Conservation (phyloP, 2,888 invertebrate genomes). For the Chorisops tibialis region DNA sequence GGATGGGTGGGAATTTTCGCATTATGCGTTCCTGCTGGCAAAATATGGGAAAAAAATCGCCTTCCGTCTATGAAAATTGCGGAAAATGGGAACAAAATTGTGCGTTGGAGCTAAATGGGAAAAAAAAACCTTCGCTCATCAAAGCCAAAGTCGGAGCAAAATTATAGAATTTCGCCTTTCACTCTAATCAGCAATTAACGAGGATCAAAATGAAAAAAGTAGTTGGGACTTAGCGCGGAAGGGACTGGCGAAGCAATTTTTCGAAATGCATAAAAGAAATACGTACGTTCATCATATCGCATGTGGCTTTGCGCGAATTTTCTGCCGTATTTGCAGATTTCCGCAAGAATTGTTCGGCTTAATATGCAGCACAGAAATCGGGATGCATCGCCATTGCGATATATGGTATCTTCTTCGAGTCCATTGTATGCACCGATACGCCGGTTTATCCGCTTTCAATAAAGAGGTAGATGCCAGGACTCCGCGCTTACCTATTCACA, state of each 20-base stretch:
- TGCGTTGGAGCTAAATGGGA: neutral
- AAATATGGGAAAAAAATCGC: constrained; percentile 16
- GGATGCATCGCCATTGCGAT: too few species aligned
- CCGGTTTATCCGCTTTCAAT: too few species aligned
- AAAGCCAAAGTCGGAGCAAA: constrained; percentile 11
- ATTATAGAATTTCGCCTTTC: constrained; percentile 10
- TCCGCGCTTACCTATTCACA: too few species aligned
- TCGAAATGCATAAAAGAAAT: neutral
- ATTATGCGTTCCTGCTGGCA: constrained; percentile 20
- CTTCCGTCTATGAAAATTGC: constrained; percentile 3
- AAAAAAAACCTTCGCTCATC: constrained; percentile 5
- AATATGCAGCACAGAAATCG: too few species aligned
- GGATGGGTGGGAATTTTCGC: constrained; percentile 18
- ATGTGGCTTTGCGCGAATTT: neutral
- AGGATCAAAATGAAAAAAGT: constrained; percentile 7
- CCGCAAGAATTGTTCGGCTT: too few species aligned
- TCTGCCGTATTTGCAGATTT: constrained; percentile 10
- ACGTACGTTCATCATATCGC: neutral
- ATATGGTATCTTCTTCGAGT: too few species aligned
- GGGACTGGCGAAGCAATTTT: neutral
- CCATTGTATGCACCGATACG: too few species aligned
- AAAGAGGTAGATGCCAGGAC: too few species aligned
- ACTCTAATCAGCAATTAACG: constrained; percentile 21
- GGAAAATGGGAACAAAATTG: constrained; percentile 11
- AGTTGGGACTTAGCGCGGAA: neutral